Evolutionary conservation across 1,140 invertebrate genomes (phyloP).

Genomic region (Tenebrio molitor): DNA sequence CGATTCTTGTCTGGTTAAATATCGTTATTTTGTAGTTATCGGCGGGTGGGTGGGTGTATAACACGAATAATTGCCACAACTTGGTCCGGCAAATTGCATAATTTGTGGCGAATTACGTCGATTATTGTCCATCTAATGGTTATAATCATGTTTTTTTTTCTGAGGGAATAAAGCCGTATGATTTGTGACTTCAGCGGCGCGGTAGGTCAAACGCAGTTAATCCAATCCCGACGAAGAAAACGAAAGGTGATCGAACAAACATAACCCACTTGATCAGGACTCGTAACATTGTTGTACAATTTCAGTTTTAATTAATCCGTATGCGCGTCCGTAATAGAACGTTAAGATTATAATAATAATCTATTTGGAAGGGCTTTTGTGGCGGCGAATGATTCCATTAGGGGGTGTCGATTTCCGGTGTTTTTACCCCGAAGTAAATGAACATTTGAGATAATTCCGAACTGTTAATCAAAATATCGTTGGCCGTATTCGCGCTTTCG

Average conservation of each 20-base stretch:
- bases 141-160: not conserved
- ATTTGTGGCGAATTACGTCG: not conserved
- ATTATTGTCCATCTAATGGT: not conserved
- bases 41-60: no score
- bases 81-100: no score
- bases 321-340: slow-evolving; percentile 1
- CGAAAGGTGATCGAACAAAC: slow-evolving; percentile 15
- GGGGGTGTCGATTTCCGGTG: not conserved
- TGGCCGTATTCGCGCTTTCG: not conserved
- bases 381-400: not conserved
- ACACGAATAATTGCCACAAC: no score
- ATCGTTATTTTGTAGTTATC: no score
- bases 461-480: slow-evolving; percentile 12
- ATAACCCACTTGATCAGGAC: not conserved
- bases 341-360: slow-evolving; percentile 25
- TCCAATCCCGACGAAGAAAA: slow-evolving; percentile 1
- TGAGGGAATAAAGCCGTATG: not conserved
- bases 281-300: slow-evolving; percentile 8
- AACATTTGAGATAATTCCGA: slow-evolving; percentile 20
- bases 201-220: not conserved
- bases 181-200: not conserved
- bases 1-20: no score
- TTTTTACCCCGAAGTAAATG: not conserved
- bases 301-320: slow-evolving; percentile 39
- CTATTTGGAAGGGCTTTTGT: not conserved